Evolutionary conservation across 2,113 vertebrate genomes (phyloP).

Genomic region (Sphaerodactylus townsendi): DNA sequence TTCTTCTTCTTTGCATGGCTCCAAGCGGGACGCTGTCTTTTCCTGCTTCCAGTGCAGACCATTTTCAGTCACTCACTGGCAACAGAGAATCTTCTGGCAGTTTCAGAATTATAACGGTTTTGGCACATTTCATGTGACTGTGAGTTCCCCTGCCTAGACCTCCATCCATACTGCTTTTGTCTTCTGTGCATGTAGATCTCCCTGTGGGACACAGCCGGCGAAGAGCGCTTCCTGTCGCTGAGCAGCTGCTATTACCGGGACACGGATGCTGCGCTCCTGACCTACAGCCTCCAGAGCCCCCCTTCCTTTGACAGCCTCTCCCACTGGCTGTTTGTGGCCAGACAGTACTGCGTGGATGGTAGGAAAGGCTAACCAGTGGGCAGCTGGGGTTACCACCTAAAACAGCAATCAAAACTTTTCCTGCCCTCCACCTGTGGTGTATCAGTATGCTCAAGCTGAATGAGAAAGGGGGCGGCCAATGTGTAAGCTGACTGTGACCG

Average conservation of each 20-base stretch:
- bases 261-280: not conserved
- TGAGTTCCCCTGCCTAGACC: not conserved
- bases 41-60: too few relatives aligned
- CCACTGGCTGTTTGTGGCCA: not conserved
- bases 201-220: conserved; percentile 10
- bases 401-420: not conserved
- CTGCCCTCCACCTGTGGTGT: too few relatives aligned
- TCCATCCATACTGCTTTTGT: not conserved
- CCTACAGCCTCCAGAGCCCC: not conserved
- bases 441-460: not conserved
- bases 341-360: not conserved
- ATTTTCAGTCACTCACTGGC: too few relatives aligned
- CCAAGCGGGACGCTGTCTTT: too few relatives aligned
- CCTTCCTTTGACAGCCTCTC: conserved; percentile 10
- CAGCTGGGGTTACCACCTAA: not conserved
- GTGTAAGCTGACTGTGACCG: not conserved
- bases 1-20: not conserved
- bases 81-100: not conserved
- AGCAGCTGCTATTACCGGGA: conserved; percentile 11
- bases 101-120: not conserved
- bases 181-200: not conserved
- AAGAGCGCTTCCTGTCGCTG: conserved; percentile 15
- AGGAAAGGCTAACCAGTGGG: not conserved
- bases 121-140: not conserved
- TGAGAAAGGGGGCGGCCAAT: too few relatives aligned